Percentiles rank a stretch among this genome's conserved stretches.
phyloP scores from a whole-genome alignment of 2,888 invertebrate genomes.

The Linnaemya tessellans region DNA sequence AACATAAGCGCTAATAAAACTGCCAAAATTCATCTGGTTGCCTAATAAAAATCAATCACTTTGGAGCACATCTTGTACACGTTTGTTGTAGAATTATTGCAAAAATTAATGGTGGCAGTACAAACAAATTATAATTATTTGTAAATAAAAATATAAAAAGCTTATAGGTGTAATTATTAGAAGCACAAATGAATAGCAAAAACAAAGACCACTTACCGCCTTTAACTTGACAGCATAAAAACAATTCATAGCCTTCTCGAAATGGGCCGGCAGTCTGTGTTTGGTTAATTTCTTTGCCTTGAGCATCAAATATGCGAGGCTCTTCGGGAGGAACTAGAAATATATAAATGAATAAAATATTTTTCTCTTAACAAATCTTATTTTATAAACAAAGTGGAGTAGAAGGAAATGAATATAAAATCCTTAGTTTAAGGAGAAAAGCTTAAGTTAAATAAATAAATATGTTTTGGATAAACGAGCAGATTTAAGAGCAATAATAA shows the following conservation, averaged over 20 bases:
- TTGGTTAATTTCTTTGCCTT: slow-evolving; percentile 90
- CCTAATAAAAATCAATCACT: background rate
- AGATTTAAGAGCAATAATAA: background rate
- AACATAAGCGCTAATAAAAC: too few relatives aligned
- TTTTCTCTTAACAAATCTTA: slow-evolving; percentile 15
- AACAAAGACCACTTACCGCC: slow-evolving; percentile 87
- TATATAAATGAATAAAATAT: slow-evolving; percentile 48
- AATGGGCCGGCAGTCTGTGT: slow-evolving; percentile 88
- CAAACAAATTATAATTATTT: background rate
- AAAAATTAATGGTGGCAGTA: background rate
- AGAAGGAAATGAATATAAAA: background rate
- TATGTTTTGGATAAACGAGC: background rate
- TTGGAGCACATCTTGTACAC: background rate
- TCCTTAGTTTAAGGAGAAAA: slow-evolving; percentile 11
- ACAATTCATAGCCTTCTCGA: slow-evolving; percentile 92
- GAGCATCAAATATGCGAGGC: slow-evolving; percentile 92
- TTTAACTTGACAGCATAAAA: slow-evolving; percentile 92
- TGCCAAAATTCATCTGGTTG: background rate
- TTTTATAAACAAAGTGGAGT: background rate
- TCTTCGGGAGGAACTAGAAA: slow-evolving; percentile 89
- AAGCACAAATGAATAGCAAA: background rate
- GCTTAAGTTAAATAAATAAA: slow-evolving; percentile 12
- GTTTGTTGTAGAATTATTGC: background rate
- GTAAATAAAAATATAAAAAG: background rate
- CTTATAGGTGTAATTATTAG: too few relatives aligned